Evolutionary conservation across 2,888 invertebrate species (phyloP), one percentile per base, ranked within the genome.

Genomic region (Girardia tigrina): DNA sequence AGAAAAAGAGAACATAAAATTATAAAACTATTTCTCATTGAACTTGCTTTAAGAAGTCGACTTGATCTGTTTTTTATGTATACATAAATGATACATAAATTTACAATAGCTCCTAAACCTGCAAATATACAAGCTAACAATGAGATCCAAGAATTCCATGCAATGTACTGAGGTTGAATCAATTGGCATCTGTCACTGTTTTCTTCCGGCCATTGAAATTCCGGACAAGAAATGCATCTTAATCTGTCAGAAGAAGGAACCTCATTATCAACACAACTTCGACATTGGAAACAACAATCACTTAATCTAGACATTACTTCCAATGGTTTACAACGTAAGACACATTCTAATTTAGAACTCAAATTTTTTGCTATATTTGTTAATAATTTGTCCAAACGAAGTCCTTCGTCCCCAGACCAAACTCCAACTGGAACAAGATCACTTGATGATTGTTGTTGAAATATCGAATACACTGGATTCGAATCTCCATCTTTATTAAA

Each of bases 151-250:
- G 56, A 56, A n/a, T 56, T 16, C 56, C 56, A 56, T 20, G 56
- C 4, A 56, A 56, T 56, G n/a, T 20, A 20, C 23, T 56, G 56
- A 20, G 56, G 56, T 12, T n/a, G n/a, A 8, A 56, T 56, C 23
- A 56, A 8, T 12, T 20, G 4, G 23, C 56, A 56, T 56, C 23
- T 56, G n/a, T 56, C 56, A 56, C 20, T 56, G n/a, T 56, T 56
- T 56, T 56, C 56, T 56, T 56, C 20, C n/a, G 56, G 56, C 56
- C 56, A 56, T n/a, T 56, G 56, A 56, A 56, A 56, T 56, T 56
- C 56, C 8, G 56, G 56, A 56, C 56, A 56, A 4, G 56, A 56
- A 56, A 56, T 56, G 23, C 56, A 56, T 56, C 56, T 4, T 23
- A 56, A 56, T 56, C 56, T 4, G 56, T 56, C 56, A 56, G 23